Evolutionary conservation across 2,113 vertebrate species (phyloP).

Genomic region (Cynopterus brachyotis): DNA sequence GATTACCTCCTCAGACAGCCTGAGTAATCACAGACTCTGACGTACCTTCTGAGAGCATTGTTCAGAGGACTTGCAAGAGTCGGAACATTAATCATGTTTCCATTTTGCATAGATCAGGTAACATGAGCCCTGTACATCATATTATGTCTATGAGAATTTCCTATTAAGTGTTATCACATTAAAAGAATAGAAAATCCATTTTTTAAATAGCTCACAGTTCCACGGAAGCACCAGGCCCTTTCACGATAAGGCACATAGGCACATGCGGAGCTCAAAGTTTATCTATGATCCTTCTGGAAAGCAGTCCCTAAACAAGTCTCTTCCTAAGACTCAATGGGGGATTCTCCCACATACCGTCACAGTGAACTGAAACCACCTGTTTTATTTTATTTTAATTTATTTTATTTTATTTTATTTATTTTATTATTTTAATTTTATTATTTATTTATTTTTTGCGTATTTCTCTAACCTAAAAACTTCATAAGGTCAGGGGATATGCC

Average conservation of each 20-base stretch:
- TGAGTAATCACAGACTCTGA: conserved; percentile 53
- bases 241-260: background rate
- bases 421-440: no score
- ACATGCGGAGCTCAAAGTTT: background rate
- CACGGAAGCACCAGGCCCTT: background rate
- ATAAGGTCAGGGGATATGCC: fast-evolving
- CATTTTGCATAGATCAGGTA: conserved; percentile 62
- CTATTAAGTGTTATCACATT: conserved; percentile 58
- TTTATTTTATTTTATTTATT: background rate
- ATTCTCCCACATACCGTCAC: background rate
- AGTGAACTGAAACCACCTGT: background rate
- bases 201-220: background rate
- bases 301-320: background rate
- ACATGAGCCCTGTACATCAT: conserved; percentile 8
- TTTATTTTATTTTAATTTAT: background rate
- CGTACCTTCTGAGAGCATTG: conserved; percentile 40
- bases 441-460: background rate
- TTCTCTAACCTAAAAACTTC: background rate
- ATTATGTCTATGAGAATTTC: conserved; percentile 53
- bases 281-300: background rate
- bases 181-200: conserved; percentile 51
- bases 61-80: background rate
- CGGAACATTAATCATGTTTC: conserved; percentile 64
- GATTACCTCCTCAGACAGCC: conserved; percentile 63
- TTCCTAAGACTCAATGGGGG: fast-evolving